Evolutionary conservation across 64 coral and sea anemone species (phyloP).

Genomic region (Dendronephthya gigantea): DNA sequence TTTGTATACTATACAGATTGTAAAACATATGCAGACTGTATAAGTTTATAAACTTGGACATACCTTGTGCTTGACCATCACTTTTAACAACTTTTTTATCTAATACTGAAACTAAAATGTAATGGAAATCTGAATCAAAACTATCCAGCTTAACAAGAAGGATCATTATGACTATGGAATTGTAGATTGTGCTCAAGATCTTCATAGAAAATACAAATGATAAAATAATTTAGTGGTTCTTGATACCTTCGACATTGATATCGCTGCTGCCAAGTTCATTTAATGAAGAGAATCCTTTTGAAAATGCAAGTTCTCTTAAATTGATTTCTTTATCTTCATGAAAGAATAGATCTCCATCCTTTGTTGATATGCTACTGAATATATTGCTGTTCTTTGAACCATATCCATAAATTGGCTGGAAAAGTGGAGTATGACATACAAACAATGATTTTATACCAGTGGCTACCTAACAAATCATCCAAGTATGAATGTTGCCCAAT

Average conservation of each 20-base stretch:
- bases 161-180: too few species aligned
- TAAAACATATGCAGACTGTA: too few species aligned
- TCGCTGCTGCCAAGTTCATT: neutral
- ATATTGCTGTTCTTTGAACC: slow-evolving; percentile 15
- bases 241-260: neutral
- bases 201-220: too few species aligned
- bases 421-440: neutral
- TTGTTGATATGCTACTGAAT: slow-evolving; percentile 12
- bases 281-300: neutral
- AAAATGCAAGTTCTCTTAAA: neutral
- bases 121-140: too few species aligned
- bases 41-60: too few species aligned
- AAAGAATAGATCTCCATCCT: neutral
- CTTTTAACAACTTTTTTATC: neutral
- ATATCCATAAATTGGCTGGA: slow-evolving; percentile 17
- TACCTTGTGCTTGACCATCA: neutral
- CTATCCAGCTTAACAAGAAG: too few species aligned
- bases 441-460: too few species aligned
- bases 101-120: neutral
- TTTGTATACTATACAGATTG: too few species aligned
- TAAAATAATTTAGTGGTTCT: neutral
- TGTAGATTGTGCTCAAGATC: too few species aligned
- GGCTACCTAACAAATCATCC: too few species aligned
- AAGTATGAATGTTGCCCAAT: too few species aligned
- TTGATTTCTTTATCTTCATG: slow-evolving; percentile 9